These are phyloP conservation scores for Elephas maximus DNA, from an alignment of 2,113 vertebrate genomes.

Conservation along the genomic window DNA sequence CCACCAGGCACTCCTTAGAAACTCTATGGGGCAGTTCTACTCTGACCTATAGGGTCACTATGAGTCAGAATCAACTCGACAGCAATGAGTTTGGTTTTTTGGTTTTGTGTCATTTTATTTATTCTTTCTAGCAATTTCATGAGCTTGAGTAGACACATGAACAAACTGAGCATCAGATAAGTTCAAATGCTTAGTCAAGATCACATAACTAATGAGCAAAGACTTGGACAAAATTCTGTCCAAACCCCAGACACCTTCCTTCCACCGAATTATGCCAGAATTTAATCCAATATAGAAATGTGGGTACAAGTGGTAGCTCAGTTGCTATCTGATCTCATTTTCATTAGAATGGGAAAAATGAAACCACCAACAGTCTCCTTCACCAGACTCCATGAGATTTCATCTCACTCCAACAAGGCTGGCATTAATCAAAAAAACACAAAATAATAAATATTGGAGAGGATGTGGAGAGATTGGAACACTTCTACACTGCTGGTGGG, in stretches of 20 bases:
- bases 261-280: neutral
- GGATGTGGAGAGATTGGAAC: no score
- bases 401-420: no score
- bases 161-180: neutral
- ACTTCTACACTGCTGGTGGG: no score
- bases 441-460: no score
- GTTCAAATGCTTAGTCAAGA: neutral
- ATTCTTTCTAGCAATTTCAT: neutral
- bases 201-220: neutral
- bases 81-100: no score
- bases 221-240: neutral
- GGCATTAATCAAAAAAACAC: no score
- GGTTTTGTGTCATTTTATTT: neutral
- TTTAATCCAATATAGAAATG: neutral
- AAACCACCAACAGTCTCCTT: neutral
- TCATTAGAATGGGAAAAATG: neutral
- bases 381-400: neutral
- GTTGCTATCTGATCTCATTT: neutral
- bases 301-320: neutral
- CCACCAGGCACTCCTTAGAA: no score
- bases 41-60: no score
- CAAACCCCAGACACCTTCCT: neutral
- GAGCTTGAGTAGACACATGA: neutral
- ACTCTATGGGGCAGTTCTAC: no score
- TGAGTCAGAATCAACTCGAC: no score